Evolutionary conservation across 2,113 vertebrate genomes (phyloP), one percentile per base, ranked within the genome.

Genomic region (Trematocara variabile): DNA sequence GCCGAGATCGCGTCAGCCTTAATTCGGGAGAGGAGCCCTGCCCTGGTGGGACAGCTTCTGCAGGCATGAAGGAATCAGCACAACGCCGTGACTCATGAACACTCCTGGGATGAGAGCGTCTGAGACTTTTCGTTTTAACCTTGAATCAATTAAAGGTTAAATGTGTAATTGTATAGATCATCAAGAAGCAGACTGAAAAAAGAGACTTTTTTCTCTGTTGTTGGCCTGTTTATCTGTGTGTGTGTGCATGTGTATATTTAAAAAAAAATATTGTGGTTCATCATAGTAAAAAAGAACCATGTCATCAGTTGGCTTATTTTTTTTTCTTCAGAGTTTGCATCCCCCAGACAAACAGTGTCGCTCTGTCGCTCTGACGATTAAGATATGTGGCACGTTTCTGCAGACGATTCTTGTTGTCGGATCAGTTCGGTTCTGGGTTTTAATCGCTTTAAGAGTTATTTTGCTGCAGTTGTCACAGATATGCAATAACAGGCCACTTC

Each of bases 1-100:
- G 81, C 93, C 44, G 90, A 95, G 68, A 94, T 96, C 46, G 81
- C 86, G 1, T 78, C 82, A 4, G 81, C 94, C 18, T 90, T 97
- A 86, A 94, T 97, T 87, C 92, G 77, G 55, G 95, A 96, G 13
- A 86, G 96, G 86, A 96, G 88, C 86, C 79, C 94, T 2, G 92
- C 92, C 68, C 86, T 96, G 77, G 92, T 91, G 39, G 96, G 96
- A 63, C 96, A 97, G 87, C 81, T 96, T 80, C 92, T 97, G 73
- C 92, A 93, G 79, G 94, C 92, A 0, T 97, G 94, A 96, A 41
- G 60, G n/a, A 44, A 55, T 22, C 18, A n/a, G 44, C 50, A 34
- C 8, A 55, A 16, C 53, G 5, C 5, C 14, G 2, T 37, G 18
- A 30, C 63, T 78, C 81, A 84, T 14, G 20, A 84, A 13, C 1